Base-by-base conservation (phyloP, 2,888 invertebrate species). In the Siphonodentalium dalli region DNA sequence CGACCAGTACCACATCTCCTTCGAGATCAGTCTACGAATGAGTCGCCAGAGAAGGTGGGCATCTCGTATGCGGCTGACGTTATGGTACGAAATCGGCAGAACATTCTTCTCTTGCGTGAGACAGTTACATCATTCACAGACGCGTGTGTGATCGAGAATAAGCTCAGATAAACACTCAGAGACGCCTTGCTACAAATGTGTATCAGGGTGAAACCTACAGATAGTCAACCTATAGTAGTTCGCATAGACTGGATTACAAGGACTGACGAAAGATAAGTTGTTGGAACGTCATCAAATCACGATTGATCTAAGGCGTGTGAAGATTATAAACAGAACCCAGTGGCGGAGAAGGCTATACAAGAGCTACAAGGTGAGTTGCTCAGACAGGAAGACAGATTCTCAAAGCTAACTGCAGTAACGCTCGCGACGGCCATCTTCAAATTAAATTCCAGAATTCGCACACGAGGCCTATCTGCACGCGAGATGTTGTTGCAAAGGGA, bases 311-410 rank as follows among this genome's bases (percentile, higher is more conserved):
- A 47, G 49, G 5, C 31, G 48, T 1, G 23, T 33, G 15, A 57
- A 56, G 27, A 60, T 56, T 28, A 5, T 23, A 7, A 63, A 62
- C 44, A 62, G 40, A 63, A 58, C 42, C 54, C 58, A 0, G 43
- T 58, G 2, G 58, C 55, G 7, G 54, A 61, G 49, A 40, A 37
- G 11, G 59, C 59, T 11, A 31, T 64, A n/a, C 51, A 47, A 21
- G 62, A 64, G 39, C 31, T 63, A 3, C 47, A 46, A 28, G 34
- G n/a, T 9, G 57, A 64, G 38, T 15, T 60, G 5, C 37, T 63
- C n/a, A 38, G 42, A 4, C 28, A 45, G 5, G 54, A 59, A 21
- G 51, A 54, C 6, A 23, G 3, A 4, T 33, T 42, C 24, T 48
- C 39, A 11, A 11, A 43, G 11, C 27, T 62, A 11, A 33, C 49